Base-by-base conservation (phyloP, 1,140 invertebrate species). In the Propsilocerus akamusi region DNA sequence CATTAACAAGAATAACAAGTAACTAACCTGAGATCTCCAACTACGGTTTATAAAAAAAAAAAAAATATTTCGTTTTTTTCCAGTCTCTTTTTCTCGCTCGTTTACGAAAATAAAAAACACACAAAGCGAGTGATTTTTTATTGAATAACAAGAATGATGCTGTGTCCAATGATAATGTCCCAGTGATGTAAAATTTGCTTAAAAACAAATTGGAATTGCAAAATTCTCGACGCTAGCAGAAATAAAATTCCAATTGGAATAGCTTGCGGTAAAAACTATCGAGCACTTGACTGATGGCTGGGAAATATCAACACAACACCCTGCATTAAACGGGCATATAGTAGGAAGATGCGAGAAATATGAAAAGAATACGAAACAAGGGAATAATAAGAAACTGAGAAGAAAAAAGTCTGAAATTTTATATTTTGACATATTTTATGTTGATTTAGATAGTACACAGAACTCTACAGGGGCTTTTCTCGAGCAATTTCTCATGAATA, bases 1-100 rank as follows among this genome's bases (percentile, higher is more conserved):
- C 34, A 41, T 41, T 41, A 41, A 41, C 10, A 41, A 41, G 34
- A 41, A 41, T 41, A 41, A 41, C 34, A 41, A 41, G 34, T 41
- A 41, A 41, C 34, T 41, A 41, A 41, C 34, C 34, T 41, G 34
- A 41, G 34, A 41, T 14, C 17, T 20, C n/a, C n/a, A n/a, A n/a
- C n/a, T n/a, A n/a, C n/a, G n/a, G n/a, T n/a, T n/a, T n/a, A n/a
- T n/a, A n/a, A n/a, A n/a, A n/a, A n/a, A n/a, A n/a, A n/a, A n/a
- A n/a, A n/a, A n/a, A n/a, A n/a, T n/a, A n/a, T n/a, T n/a, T n/a
- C n/a, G n/a, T n/a, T n/a, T n/a, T n/a, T n/a, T n/a, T n/a, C n/a
- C n/a, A n/a, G n/a, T n/a, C n/a, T n/a, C n/a, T n/a, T n/a, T n/a
- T n/a, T n/a, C n/a, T n/a, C n/a, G n/a, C n/a, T n/a, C n/a, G n/a